Conservation (phyloP, 1,140 invertebrate species). For the Helicorthomorpha holstii region DNA sequence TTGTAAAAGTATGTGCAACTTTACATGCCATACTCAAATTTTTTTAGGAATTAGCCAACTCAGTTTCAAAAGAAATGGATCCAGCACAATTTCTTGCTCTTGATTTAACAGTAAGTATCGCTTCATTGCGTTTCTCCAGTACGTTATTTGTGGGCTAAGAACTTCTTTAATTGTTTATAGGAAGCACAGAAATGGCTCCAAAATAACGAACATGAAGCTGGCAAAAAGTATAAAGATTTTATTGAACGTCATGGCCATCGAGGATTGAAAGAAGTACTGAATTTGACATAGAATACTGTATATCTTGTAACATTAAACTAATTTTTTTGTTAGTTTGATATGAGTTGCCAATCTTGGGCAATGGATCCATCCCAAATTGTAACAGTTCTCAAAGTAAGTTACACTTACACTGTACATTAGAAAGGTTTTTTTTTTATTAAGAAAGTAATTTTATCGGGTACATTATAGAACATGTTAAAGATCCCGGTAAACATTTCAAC, state of each 20-base stretch:
- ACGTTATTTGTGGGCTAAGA: too few species aligned
- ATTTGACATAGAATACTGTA: not conserved
- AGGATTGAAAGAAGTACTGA: not conserved
- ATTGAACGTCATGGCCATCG: not conserved
- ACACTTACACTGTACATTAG: not conserved
- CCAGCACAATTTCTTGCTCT: too few species aligned
- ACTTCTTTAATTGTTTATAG: too few species aligned
- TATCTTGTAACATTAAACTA: not conserved
- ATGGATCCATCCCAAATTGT: not conserved
- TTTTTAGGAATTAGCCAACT: not conserved
- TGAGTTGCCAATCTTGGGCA: not conserved
- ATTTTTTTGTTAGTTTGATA: not conserved
- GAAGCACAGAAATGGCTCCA: not conserved
- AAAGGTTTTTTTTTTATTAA: too few species aligned
- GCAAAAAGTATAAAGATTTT: not conserved
- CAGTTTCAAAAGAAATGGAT: not conserved
- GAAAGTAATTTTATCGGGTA: not conserved
- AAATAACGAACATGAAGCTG: not conserved
- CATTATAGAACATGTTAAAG: not conserved
- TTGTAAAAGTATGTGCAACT: too few species aligned
- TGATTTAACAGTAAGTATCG: too few species aligned
- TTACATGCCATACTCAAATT: too few species aligned
- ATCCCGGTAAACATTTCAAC: not conserved
- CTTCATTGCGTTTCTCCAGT: too few species aligned
- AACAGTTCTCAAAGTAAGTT: not conserved